phyloP scores from a whole-genome alignment of 2,888 invertebrate genomes.

The Chrysomela aeneicollis region DNA sequence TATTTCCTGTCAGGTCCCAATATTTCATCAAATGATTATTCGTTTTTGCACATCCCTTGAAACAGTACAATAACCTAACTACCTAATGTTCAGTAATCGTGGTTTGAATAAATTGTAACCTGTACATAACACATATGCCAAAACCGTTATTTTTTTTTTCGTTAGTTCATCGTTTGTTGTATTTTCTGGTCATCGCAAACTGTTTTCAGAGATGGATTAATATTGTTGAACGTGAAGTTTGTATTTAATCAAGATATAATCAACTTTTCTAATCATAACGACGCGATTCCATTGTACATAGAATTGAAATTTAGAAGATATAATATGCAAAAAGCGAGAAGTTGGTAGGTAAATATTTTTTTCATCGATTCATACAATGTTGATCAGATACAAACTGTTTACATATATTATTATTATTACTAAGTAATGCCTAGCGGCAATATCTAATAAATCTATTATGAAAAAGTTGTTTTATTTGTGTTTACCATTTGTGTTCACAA shows the following conservation, averaged over 20 bases:
- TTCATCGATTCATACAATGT: constrained; percentile 38
- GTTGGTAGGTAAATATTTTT: constrained; percentile 24
- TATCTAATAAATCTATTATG: constrained; percentile 47
- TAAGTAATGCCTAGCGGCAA: constrained; percentile 45
- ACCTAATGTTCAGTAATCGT: constrained; percentile 22
- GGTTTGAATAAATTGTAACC: constrained; percentile 20
- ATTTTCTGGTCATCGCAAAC: constrained; percentile 40
- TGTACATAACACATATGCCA: constrained; percentile 25
- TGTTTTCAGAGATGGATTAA: constrained; percentile 43
- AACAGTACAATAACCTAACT: neutral
- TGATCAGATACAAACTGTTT: constrained; percentile 48
- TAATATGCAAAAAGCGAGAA: constrained; percentile 19
- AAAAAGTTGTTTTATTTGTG: constrained; percentile 31
- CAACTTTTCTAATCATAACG: constrained; percentile 25
- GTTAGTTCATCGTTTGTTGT: constrained; percentile 24
- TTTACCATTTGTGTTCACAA: neutral
- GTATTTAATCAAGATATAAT: constrained; percentile 46
- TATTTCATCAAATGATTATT: too few species aligned
- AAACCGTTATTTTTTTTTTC: constrained; percentile 29
- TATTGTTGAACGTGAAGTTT: constrained; percentile 48
- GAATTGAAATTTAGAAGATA: constrained; percentile 26
- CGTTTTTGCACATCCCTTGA: constrained; percentile 15
- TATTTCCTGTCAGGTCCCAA: too few species aligned
- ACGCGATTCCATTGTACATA: constrained; percentile 34
- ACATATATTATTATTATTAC: constrained; percentile 44